phyloP scores from a whole-genome alignment of 2,888 invertebrate species.

The Drosophila peninsularis region DNA sequence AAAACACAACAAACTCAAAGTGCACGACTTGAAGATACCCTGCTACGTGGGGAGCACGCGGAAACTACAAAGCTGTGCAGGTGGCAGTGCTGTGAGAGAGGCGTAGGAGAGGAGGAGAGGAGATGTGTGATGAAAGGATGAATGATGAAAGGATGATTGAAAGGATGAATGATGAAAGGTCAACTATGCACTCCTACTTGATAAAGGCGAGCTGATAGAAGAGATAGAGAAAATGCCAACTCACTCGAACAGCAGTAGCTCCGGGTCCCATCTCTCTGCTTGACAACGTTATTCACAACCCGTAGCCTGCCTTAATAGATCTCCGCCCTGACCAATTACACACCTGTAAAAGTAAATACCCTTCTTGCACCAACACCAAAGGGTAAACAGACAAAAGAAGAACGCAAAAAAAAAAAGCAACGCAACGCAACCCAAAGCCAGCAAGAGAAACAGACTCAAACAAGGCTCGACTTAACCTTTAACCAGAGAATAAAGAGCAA shows the following conservation, averaged over 20 bases:
- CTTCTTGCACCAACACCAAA: neutral
- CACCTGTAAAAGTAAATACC: neutral
- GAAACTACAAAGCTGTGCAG: too few relatives aligned
- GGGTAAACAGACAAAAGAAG: constrained; percentile 1
- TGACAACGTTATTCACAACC: too few relatives aligned
- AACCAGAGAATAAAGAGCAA: constrained; percentile 14
- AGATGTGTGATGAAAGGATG: too few relatives aligned
- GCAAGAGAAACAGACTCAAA: constrained; percentile 11
- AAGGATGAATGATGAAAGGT: too few relatives aligned
- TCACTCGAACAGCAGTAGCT: neutral
- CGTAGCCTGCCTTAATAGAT: neutral
- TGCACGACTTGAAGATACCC: neutral
- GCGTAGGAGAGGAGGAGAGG: too few relatives aligned
- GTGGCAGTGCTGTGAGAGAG: too few relatives aligned
- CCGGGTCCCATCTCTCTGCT: too few relatives aligned
- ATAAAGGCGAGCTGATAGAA: too few relatives aligned
- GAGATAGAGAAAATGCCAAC: neutral
- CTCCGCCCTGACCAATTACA: neutral
- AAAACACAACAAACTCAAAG: neutral
- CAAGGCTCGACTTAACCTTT: constrained; percentile 51
- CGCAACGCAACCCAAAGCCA: constrained; percentile 5
- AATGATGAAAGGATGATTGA: too few relatives aligned
- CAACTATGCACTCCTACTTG: too few relatives aligned
- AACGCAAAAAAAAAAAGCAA: neutral
- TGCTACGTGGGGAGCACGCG: neutral